Evolutionary conservation across 2,888 invertebrate genomes (phyloP).

Genomic region (Ernsta delagoae): DNA sequence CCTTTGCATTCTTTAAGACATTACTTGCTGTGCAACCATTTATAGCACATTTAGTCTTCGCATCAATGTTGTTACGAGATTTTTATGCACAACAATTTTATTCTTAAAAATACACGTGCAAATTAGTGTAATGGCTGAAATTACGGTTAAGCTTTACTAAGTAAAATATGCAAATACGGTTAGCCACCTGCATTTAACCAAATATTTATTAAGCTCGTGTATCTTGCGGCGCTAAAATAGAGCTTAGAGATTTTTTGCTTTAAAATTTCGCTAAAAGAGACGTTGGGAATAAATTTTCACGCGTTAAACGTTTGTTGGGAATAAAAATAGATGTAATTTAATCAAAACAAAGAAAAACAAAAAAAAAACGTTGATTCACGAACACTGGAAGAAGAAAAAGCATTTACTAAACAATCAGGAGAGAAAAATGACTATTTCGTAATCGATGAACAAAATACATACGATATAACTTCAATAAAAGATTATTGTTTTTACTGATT

Average conservation of each 20-base stretch:
- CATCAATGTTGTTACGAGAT: neutral
- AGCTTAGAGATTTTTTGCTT: neutral
- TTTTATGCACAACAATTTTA: neutral
- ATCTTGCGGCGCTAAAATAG: conserved; percentile 15
- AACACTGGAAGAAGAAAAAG: no score
- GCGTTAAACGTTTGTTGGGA: no score
- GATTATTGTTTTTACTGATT: neutral
- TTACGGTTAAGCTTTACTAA: conserved; percentile 8
- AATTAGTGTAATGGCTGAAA: conserved; percentile 14
- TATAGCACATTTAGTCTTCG: no score
- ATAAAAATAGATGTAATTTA: no score
- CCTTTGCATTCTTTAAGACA: no score
- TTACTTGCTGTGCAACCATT: no score
- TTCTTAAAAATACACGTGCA: neutral
- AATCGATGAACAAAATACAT: no score
- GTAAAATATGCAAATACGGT: conserved; percentile 30
- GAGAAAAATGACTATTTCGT: no score
- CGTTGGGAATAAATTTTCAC: conserved; percentile 11
- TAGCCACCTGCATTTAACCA: conserved; percentile 20
- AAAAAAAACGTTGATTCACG: no score
- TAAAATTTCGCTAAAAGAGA: conserved; percentile 10
- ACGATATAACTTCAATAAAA: neutral
- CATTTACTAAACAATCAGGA: no score
- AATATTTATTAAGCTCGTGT: conserved; percentile 30
- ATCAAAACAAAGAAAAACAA: no score